phyloP scores from a whole-genome alignment of 2,888 invertebrate species.

The Pristionchus entomophagus region DNA sequence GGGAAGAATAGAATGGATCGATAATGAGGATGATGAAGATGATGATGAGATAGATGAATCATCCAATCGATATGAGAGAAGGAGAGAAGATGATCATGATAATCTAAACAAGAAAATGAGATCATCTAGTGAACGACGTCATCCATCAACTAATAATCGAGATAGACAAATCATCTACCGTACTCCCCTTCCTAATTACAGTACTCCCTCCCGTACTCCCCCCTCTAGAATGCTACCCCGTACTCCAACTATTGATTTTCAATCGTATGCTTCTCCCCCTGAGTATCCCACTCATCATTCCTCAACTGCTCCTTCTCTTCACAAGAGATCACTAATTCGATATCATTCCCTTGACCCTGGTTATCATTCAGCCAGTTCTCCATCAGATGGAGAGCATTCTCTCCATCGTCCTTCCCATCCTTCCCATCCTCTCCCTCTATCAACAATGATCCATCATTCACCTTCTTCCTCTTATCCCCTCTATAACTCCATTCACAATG shows the following conservation, averaged over 20 bases:
- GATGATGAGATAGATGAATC: background rate
- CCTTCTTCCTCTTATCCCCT: background rate
- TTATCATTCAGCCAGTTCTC: background rate
- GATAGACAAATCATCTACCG: background rate
- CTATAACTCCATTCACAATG: background rate
- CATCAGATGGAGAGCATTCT: slow-evolving; percentile 19
- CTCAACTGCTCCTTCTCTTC: background rate
- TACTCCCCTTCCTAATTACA: background rate
- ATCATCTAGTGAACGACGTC: slow-evolving; percentile 17
- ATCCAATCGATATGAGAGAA: background rate
- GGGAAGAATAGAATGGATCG: slow-evolving; percentile 38
- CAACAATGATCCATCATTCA: background rate
- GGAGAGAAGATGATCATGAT: background rate
- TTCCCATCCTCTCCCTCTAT: background rate
- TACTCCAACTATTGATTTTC: slow-evolving; percentile 37
- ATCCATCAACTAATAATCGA: background rate
- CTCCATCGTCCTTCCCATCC: background rate
- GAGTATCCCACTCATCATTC: background rate
- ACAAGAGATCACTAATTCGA: background rate
- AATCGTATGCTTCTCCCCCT: background rate
- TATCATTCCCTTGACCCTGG: slow-evolving; percentile 38
- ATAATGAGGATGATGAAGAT: slow-evolving; percentile 2
- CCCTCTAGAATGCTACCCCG: background rate
- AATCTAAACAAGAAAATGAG: background rate
- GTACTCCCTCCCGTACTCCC: background rate